Conservation (phyloP, 2,888 invertebrate genomes). For the Chromoteleia sp. region DNA sequence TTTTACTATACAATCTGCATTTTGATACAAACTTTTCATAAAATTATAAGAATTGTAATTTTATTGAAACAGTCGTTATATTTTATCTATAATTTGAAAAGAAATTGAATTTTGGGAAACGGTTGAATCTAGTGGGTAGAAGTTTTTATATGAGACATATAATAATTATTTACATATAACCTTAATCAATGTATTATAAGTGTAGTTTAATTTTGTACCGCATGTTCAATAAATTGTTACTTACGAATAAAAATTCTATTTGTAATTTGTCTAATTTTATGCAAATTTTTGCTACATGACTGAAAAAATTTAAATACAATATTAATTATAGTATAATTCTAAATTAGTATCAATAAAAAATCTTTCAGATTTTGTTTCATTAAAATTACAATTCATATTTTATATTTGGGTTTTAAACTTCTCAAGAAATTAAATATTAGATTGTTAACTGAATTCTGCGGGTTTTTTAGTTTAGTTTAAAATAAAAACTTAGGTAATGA, state of each 20-base stretch:
- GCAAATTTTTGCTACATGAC: too few relatives aligned
- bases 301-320: too few relatives aligned
- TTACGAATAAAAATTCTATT: background rate
- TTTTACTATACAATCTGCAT: constrained; percentile 1
- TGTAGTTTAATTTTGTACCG: constrained; percentile 1
- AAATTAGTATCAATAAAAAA: background rate
- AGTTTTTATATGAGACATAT: constrained; percentile 2
- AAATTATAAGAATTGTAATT: constrained; percentile 27
- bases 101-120: constrained; percentile 1
- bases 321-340: too few relatives aligned
- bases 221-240: constrained; percentile 7
- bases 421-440: too few relatives aligned
- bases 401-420: background rate
- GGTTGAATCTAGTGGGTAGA: background rate
- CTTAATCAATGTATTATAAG: background rate
- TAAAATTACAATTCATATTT: constrained; percentile 4
- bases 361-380: background rate
- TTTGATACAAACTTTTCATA: background rate
- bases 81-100: constrained; percentile 6
- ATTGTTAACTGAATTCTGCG: too few relatives aligned
- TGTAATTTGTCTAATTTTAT: background rate
- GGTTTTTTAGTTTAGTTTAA: too few relatives aligned
- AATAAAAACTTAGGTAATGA: too few relatives aligned
- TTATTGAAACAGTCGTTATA: constrained; percentile 13
- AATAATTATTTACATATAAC: background rate